phyloP scores from a whole-genome alignment of 2,888 invertebrate species.

The Melanchra persicariae region DNA sequence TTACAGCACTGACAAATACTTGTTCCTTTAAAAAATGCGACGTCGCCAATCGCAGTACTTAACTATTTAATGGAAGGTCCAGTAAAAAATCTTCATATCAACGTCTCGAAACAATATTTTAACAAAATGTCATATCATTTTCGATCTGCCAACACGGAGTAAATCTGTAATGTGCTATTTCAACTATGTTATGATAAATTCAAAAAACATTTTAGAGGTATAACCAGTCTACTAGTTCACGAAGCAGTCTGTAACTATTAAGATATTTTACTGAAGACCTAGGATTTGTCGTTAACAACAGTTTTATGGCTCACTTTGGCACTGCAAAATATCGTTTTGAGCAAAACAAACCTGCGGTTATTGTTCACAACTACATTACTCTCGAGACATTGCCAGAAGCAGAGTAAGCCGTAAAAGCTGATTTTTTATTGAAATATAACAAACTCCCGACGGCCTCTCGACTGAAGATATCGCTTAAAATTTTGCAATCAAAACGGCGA shows the following conservation, averaged over 20 bases:
- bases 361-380: slow-evolving; percentile 72
- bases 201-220: slow-evolving; percentile 87
- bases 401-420: slow-evolving; percentile 90
- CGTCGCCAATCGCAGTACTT: slow-evolving; percentile 65
- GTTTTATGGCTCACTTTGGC: slow-evolving; percentile 90
- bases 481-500: slow-evolving; percentile 66
- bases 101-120: slow-evolving; percentile 74
- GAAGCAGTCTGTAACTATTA: slow-evolving; percentile 88
- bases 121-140: slow-evolving; percentile 78
- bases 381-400: slow-evolving; percentile 81
- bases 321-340: slow-evolving; percentile 86
- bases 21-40: slow-evolving; percentile 65
- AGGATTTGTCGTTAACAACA: slow-evolving; percentile 80
- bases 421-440: slow-evolving; percentile 75
- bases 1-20: slow-evolving; percentile 77
- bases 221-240: slow-evolving; percentile 89
- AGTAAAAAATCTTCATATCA: slow-evolving; percentile 81
- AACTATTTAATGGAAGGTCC: slow-evolving; percentile 76
- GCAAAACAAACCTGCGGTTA: slow-evolving; percentile 83
- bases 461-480: slow-evolving; percentile 68
- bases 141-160: slow-evolving; percentile 78
- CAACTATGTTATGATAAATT: slow-evolving; percentile 82
- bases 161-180: slow-evolving; percentile 82
- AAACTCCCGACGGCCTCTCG: slow-evolving; percentile 71
- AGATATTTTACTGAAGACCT: slow-evolving; percentile 88